Base-by-base conservation (phyloP, 2,113 vertebrate genomes). In the Onychostruthus taczanowskii region DNA sequence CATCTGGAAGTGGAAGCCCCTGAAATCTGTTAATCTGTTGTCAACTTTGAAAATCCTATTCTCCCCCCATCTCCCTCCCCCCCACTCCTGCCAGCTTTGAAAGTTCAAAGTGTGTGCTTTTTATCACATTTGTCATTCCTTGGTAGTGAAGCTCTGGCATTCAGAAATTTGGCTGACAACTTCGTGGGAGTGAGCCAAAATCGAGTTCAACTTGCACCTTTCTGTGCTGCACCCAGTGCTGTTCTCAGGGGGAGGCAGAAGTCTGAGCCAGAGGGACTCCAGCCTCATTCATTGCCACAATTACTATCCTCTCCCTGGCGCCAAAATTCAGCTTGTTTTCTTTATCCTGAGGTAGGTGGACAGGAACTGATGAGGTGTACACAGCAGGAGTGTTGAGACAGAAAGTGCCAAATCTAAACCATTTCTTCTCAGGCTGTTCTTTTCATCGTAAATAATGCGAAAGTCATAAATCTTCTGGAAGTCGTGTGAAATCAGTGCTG, bases 101-200 rank as follows among this genome's bases (percentile, higher is more conserved):
- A 95, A 86, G 83, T 95, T 93, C 5, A 41, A 64, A 93, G 82
- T 3, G 5, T 76, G 87, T 93, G 92, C 87, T 80, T 89, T 90
- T 95, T 86, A 94, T 96, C 91, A 93, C 93, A 91, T 96, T 95
- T 95, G 90, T 96, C 95, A 97, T 94, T 93, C 87, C 76, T 84
- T 70, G 53, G 93, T 83, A 77, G 90, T 59, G 85, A 88, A 89
- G 85, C 85, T 87, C 85, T 95, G 92, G 93, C 96, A 53, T 83
- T 78, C 61, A 39, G 58, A 83, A 52, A 88, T 88, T 81, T 77
- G 93, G 75, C 87, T 96, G 96, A 96, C 95, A 96, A 43, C 76
- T 96, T 93, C 4, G 66, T 95, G 94, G 93, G 76, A 37, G 20
- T 5, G 83, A 93, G 94, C 85, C 94, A 97, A 44, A 90, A 90